A percentile compares a stretch with the other conserved stretches of the same genome.
Evolutionary conservation across 2,888 invertebrate genomes (phyloP).

Genomic region (Steromphala cineraria): DNA sequence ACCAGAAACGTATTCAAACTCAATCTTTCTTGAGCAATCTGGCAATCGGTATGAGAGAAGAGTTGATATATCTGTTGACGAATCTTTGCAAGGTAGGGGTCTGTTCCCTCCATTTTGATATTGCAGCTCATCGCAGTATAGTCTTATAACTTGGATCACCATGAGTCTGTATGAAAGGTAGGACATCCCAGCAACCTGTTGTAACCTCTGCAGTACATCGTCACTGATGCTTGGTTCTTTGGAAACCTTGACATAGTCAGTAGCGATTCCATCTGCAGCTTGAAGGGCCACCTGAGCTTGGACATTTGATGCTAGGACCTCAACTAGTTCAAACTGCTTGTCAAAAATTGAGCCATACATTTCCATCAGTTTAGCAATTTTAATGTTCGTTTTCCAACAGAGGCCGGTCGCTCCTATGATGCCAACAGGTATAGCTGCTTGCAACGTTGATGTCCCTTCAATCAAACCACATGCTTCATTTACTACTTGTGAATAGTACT

Average conservation of each 20-base stretch:
- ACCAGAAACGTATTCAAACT: background rate
- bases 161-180: constrained; percentile 6
- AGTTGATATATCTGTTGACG: background rate
- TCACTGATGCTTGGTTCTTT: background rate
- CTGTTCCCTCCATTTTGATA: background rate
- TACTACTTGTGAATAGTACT: background rate
- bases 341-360: background rate
- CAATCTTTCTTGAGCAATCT: background rate
- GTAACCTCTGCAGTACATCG: background rate
- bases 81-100: background rate
- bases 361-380: background rate
- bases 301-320: background rate
- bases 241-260: background rate
- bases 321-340: background rate
- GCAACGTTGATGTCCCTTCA: background rate
- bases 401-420: background rate
- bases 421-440: background rate
- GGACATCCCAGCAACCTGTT: background rate
- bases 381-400: background rate
- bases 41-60: background rate
- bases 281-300: background rate
- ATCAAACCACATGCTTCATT: background rate
- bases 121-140: constrained; percentile 3
- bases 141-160: background rate
- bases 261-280: background rate